These are phyloP conservation scores for Propithecus deckenii DNA, from an alignment of 2,797 vertebrate species.

Conservation along the genomic window DNA sequence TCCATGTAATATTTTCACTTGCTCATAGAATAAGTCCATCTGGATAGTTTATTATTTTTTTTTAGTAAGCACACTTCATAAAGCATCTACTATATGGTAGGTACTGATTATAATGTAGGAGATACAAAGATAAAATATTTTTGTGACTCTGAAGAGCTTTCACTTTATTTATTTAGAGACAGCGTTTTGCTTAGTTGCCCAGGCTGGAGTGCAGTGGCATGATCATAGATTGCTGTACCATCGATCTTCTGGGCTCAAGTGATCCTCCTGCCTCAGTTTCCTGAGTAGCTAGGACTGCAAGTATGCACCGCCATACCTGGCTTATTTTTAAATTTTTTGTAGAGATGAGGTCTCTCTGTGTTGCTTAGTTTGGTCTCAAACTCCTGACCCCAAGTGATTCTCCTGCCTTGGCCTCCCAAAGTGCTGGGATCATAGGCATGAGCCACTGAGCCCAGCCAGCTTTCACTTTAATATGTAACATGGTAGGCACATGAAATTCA, in stretches of 20 bases:
- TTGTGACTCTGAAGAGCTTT: not conserved
- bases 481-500: not conserved
- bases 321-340: not conserved
- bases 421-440: not conserved
- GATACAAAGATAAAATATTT: constrained; percentile 26
- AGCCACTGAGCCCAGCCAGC: not conserved
- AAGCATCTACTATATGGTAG: not conserved
- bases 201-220: not conserved
- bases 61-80: not conserved
- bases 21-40: not conserved
- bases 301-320: not conserved
- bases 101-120: not conserved
- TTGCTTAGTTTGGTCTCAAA: not conserved
- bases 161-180: not conserved
- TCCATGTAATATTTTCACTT: constrained; percentile 11
- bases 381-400: not conserved
- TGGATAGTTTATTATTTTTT: not conserved
- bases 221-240: not conserved
- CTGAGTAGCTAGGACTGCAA: not conserved
- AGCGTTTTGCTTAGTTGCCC: not conserved
- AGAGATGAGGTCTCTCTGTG: not conserved
- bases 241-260: not conserved
- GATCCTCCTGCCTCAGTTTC: not conserved
- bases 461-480: not conserved
- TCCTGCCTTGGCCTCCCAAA: not conserved